Percentiles rank a stretch among this genome's conserved stretches.
Evolutionary conservation across 2,113 vertebrate species (phyloP).

Genomic region (Ctenodactylus gundi): DNA sequence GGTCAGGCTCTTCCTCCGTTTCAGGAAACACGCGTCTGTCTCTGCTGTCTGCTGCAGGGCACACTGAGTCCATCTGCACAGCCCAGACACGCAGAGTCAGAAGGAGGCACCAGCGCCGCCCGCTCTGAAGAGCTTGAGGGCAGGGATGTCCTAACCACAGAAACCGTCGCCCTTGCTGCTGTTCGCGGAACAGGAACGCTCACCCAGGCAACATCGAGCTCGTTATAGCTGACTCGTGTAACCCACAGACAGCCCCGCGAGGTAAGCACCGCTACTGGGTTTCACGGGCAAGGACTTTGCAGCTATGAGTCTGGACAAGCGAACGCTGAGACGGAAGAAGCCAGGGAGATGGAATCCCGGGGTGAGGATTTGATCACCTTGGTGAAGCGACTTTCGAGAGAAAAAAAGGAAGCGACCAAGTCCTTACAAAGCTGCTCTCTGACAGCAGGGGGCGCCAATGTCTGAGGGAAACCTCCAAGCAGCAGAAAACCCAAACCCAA

Average conservation of each 20-base stretch:
- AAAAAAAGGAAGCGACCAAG: not conserved
- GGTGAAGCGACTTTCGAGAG: not conserved
- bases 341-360: not conserved
- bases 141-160: no score
- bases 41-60: not conserved
- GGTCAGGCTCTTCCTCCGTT: no score
- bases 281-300: not conserved
- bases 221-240: not conserved
- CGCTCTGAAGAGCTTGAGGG: not conserved
- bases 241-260: not conserved
- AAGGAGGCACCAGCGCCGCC: not conserved
- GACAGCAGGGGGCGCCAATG: conserved; percentile 60
- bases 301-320: not conserved
- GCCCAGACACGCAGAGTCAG: not conserved
- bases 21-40: not conserved
- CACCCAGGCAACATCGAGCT: not conserved
- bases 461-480: not conserved
- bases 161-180: not conserved
- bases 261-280: fast-evolving
- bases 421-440: not conserved
- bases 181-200: not conserved
- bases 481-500: not conserved
- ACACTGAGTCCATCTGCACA: not conserved
- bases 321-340: not conserved
- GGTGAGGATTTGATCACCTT: not conserved